Base-by-base conservation (phyloP, 2,113 vertebrate genomes). In the Vanacampus margaritifer region DNA sequence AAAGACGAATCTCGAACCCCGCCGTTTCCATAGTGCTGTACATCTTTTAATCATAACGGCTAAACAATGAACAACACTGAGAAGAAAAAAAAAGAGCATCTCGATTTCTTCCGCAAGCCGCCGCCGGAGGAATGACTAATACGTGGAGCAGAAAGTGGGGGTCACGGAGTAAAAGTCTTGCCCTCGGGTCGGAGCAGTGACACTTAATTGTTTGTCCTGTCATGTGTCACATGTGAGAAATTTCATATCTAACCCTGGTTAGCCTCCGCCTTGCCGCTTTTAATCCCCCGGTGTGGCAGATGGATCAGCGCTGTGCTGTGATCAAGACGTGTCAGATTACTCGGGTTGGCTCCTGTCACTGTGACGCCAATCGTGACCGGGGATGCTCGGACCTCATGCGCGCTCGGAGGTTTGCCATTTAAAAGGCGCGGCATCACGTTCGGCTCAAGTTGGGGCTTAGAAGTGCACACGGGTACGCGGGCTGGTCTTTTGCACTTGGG, bases 201-300 rank as follows among this genome's bases (percentile, higher is more conserved):
- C 89, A 86, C 87, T 84, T 88, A 84, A 91, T 89, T 86, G 87
- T 90, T 89, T 88, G 80, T 88, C 86, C 84, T 90, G 85, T 90
- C 89, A 91, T 87, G 82, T 90, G 90, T 92, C 89, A 87, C 87
- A 87, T 91, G 85, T 78, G 80, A 83, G 86, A 90, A 90, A 88
- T 89, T 85, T 90, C 86, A 90, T 89, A 85, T 89, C 71, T 88
- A 83, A 86, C 87, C 87, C 81, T 82, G 83, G 81, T 87, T 86
- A 83, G 78, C 86, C 77, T 26, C 65, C 28, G 57, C 73, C 82
- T 77, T 88, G 82, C 88, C 77, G 78, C 86, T 91, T 62, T 83
- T 85, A 90, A 92, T 91, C 88, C 89, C 89, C 77, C 74, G 72
- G 76, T 70, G 82, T 90, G 89, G 87, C 86, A 83, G 76, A 86